Conservation (phyloP, 2,113 vertebrate species). For the Phyllostomus discolor region DNA sequence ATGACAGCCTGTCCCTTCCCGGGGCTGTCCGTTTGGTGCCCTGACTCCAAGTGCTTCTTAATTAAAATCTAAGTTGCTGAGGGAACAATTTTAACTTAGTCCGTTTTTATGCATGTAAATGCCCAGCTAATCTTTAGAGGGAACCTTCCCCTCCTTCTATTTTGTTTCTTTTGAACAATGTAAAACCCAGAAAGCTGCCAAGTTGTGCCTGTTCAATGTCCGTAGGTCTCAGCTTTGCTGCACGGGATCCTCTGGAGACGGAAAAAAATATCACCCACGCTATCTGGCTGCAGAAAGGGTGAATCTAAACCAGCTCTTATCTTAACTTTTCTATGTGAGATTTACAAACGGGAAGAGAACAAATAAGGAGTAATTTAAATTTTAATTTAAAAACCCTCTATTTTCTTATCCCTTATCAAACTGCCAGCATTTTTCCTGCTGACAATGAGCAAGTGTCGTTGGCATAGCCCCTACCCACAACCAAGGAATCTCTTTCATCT, state of each 20-base stretch:
- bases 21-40: not conserved
- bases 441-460: constrained; percentile 84
- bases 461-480: constrained; percentile 80
- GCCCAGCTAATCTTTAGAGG: constrained; percentile 36
- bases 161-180: constrained; percentile 18
- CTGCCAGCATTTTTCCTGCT: constrained; percentile 83
- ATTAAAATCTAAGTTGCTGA: constrained; percentile 67
- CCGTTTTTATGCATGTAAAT: not conserved
- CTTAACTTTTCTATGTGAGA: constrained; percentile 81
- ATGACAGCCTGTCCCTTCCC: not conserved
- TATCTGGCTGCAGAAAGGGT: constrained; percentile 71
- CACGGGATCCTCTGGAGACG: constrained; percentile 33
- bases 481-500: constrained; percentile 88
- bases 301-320: constrained; percentile 80
- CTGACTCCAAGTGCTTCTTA: constrained; percentile 8
- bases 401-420: constrained; percentile 88
- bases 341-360: constrained; percentile 83
- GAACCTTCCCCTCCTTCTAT: constrained; percentile 43
- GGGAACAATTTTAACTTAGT: constrained; percentile 10
- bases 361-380: constrained; percentile 87
- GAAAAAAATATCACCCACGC: not conserved
- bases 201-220: constrained; percentile 47
- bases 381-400: constrained; percentile 85
- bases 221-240: constrained; percentile 45
- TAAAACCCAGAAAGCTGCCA: constrained; percentile 73